Evolutionary conservation across 1,140 invertebrate species (phyloP), one percentile per base, ranked within the genome.

Genomic region (Drosophila parvula): DNA sequence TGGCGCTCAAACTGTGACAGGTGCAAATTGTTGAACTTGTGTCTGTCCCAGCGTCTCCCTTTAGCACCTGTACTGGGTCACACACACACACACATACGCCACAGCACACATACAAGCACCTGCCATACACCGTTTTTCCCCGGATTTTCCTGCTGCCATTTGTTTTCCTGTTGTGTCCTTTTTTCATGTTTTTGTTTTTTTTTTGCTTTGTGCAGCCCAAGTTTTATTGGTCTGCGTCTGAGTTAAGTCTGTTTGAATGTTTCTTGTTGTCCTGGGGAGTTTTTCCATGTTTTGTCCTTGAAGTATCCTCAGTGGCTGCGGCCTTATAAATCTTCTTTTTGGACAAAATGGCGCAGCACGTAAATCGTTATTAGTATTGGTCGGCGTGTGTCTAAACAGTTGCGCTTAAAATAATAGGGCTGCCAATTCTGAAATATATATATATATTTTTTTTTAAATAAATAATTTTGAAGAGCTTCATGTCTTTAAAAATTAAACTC

Each of bases 221-320:
- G 74, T 81, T 81, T 81, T 81, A 81, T 81, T 81, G 79, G 79
- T 81, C 79, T 81, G 74, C 74, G 79, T 81, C 79, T 81, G 79
- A 71, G 79, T 81, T 73, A 63, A 64, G 79, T 81, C 79, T 81
- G 77, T 76, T 75, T 60, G 62, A 58, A 71, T 74, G n/a, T 74
- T 70, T 69, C 64, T 58, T 73, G 48, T 61, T 59, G 36, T 44
- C 34, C 64, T 44, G 34, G 28, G 45, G 55, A 58, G 50, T 69
- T 70, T 71, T 64, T 64, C 58, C 65, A 74, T 59, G 68, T 73
- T 78, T 78, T 82, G 80, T 82, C 80, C 80, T 82, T 82, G 80
- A 82, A 82, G 80, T 82, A 82, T 82, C 79, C 80, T 82, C 65
- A 78, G 68, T 73, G 75, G 74, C 75, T 82, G 79, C 80, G 80